Base-by-base conservation (phyloP, 2,797 vertebrate species). In the Cetoscarus ocellatus region DNA sequence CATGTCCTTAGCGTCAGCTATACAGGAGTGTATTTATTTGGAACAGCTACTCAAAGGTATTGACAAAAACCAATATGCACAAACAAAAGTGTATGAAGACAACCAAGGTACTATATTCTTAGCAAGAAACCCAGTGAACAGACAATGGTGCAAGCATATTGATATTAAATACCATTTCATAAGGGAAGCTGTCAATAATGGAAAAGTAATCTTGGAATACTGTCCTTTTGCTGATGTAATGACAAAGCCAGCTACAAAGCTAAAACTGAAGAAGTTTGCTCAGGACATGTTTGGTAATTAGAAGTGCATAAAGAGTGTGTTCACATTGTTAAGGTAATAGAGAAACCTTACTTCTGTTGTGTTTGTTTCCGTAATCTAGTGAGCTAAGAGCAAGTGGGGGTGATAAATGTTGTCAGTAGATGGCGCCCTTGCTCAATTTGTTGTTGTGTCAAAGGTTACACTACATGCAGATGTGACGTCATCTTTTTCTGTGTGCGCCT, bases 121-220 rank as follows among this genome's bases (percentile, higher is more conserved):
- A 8, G 67, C 69, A 1, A 81, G 9, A 4, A 79, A 82, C 9
- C 82, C 79, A 4, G 74, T 72, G 1, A 50, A 10, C 12, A 63
- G 66, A 4, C 27, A 27, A 27, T 4, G 27, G 27, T 27, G 27
- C 27, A 27, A 27, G 19, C 65, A 74, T 15, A 47, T 68, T 9
- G 70, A 80, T 3, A 80, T 71, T 0, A 77, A 75, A 4, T 75
- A 85, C 0, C 58, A 83, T 8, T 82, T 82, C 12, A 19, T 77
- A 8, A 52, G 73, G 8, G 11, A 8, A 12, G 40, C 5, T 43
- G 68, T 79, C 0, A 79, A 65, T 10, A 36, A 10, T 38, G 66
- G 83, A 2, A 74, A 48, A 10, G 6, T 71, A 2, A 11, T 0
- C 7, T 15, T 82, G 13, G 11, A 50, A 0, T 80, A 72, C 5